Conservation (phyloP, 2,113 vertebrate species). For the Oriolus oriolus region DNA sequence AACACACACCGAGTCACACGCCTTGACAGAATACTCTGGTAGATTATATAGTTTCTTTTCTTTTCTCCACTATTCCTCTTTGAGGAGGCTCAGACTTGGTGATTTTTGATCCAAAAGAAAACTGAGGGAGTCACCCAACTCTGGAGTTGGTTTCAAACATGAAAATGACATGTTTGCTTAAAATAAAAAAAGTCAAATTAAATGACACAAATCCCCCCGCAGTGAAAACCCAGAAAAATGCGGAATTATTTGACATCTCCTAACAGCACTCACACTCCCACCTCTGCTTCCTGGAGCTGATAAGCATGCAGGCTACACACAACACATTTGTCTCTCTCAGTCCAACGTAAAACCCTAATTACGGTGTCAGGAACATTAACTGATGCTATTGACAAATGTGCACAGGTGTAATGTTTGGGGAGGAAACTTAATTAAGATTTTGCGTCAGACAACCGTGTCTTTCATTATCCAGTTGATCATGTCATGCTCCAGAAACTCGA, state of each 20-base stretch:
- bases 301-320: not conserved
- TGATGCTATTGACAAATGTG: not conserved
- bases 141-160: not conserved
- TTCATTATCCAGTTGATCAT: not conserved
- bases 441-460: not conserved
- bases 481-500: not conserved
- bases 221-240: not conserved
- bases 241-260: not conserved
- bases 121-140: not conserved
- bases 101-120: not conserved
- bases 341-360: not conserved
- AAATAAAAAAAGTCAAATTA: not conserved
- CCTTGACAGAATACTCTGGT: not conserved
- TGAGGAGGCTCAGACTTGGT: not conserved
- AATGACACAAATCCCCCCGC: not conserved
- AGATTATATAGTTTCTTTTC: not conserved
- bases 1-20: rapidly evolving
- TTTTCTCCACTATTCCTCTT: not conserved
- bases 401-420: conserved; percentile 26
- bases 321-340: not conserved
- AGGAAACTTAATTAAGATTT: conserved; percentile 24
- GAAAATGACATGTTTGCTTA: not conserved
- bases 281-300: not conserved
- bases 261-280: not conserved
- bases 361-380: not conserved